phyloP scores from a whole-genome alignment of 2,888 invertebrate genomes.

The Euphydryas editha region DNA sequence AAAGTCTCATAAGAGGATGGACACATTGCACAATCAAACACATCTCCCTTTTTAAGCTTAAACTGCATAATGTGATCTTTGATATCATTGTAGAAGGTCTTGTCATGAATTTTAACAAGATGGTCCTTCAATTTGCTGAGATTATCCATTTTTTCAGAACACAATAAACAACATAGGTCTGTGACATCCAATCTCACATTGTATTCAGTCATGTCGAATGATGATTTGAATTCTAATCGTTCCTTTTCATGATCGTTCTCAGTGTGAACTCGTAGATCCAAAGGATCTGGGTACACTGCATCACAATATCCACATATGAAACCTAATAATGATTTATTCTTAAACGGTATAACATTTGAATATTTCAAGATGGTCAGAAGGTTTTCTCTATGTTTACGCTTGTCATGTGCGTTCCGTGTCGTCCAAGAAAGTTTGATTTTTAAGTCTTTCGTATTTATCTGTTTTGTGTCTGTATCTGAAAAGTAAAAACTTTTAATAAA shows the following conservation, averaged over 20 bases:
- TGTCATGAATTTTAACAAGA: conserved; percentile 57
- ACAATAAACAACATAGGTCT: conserved; percentile 58
- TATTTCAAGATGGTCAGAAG: conserved; percentile 60
- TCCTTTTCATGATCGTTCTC: conserved; percentile 55
- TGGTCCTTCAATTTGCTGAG: conserved; percentile 58
- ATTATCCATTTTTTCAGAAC: conserved; percentile 53
- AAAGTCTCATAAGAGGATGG: conserved; percentile 70
- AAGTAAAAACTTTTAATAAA: conserved; percentile 29
- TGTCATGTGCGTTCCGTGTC: conserved; percentile 47
- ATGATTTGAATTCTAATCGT: conserved; percentile 55
- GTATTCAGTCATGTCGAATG: conserved; percentile 62
- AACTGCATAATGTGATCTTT: conserved; percentile 72
- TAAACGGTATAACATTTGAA: conserved; percentile 68
- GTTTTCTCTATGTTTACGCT: conserved; percentile 65
- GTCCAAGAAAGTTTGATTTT: conserved; percentile 54
- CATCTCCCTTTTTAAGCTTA: conserved; percentile 66
- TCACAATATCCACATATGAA: conserved; percentile 69
- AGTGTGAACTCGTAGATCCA: conserved; percentile 55
- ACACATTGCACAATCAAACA: conserved; percentile 68
- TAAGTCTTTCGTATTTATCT: conserved; percentile 29
- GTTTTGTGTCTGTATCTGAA: conserved; percentile 52
- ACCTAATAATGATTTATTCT: conserved; percentile 63
- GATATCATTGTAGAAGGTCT: conserved; percentile 59
- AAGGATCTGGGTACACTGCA: conserved; percentile 60
- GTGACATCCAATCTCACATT: conserved; percentile 63